Conservation (phyloP, 2,888 invertebrate species). For the Diloba caeruleocephala region DNA sequence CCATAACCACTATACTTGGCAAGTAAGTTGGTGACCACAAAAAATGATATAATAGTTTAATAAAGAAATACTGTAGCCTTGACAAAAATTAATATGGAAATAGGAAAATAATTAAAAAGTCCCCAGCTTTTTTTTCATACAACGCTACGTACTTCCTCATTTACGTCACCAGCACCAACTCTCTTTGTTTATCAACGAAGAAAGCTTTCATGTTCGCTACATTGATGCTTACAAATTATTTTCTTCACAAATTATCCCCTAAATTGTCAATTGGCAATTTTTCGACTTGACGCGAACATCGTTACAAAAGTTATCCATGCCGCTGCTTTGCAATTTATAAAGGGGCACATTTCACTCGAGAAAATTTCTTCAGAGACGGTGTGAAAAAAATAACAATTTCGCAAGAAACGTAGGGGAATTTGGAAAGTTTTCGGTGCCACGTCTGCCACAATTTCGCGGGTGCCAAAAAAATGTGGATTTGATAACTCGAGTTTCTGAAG, state of each 20-base stretch:
- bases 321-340: slow-evolving; percentile 64
- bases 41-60: too few species aligned
- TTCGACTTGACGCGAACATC: slow-evolving; percentile 57
- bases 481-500: slow-evolving; percentile 53
- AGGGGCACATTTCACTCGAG: slow-evolving; percentile 57
- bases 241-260: slow-evolving; percentile 48
- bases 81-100: too few species aligned
- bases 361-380: slow-evolving; percentile 29
- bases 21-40: too few species aligned
- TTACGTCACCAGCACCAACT: neutral
- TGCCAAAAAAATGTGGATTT: slow-evolving; percentile 44
- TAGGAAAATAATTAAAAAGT: too few species aligned
- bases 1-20: too few species aligned
- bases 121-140: neutral
- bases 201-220: slow-evolving; percentile 15
- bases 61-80: too few species aligned
- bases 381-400: slow-evolving; percentile 64
- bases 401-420: slow-evolving; percentile 55
- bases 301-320: slow-evolving; percentile 66
- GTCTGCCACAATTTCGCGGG: slow-evolving; percentile 52
- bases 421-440: slow-evolving; percentile 55
- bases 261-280: slow-evolving; percentile 70
- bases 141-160: neutral
- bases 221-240: slow-evolving; percentile 39
- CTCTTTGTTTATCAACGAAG: slow-evolving; percentile 2